Base-by-base conservation (phyloP, 2,888 invertebrate species). In the Rhyacophila evoluta region DNA sequence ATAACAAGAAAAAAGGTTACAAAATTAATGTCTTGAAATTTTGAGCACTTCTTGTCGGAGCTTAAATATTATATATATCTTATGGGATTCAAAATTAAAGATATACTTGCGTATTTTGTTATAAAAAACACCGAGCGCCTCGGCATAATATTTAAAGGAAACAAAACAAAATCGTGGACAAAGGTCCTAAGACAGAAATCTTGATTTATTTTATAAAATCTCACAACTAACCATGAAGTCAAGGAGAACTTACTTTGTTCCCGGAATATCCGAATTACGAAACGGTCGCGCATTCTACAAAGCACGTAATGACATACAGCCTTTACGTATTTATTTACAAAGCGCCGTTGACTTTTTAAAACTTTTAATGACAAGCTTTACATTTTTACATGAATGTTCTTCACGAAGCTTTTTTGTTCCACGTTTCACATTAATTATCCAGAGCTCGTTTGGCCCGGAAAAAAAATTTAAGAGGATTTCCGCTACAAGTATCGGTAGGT, bases 281-380 rank as follows among this genome's bases (percentile, higher is more conserved):
- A 69, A 68, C 73, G 73, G 69, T 77, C 77, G 71, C 77, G 73
- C 77, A 69, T 77, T 73, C 15, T 75, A 74, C 77, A 76, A 79
- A 79, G 79, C 77, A 38, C 74, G 70, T 77, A 72, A 74, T 76
- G 72, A 79, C 75, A 70, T 70, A 78, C 74, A 76, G 79, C 79
- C 72, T 78, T 78, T 78, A 55, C 74, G 75, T 78, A 72, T 76
- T 77, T 80, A 78, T 75, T 78, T 76, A 76, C 79, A 81, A 78
- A 77, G 79, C 81, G 77, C 33, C 81, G 78, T 78, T 78, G 81
- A 81, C 79, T 81, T 78, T 77, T 77, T 67, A 80, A 80, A 81
- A 81, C 81, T 81, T 81, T 81, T 81, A 81, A 81, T 81, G 81
- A 80, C 81, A 78, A 76, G 79, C 81, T 81, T 80, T 81, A 78